These are phyloP conservation scores for Strigamia crassipes DNA, from an alignment of 2,888 invertebrate genomes.

Conservation along the genomic window DNA sequence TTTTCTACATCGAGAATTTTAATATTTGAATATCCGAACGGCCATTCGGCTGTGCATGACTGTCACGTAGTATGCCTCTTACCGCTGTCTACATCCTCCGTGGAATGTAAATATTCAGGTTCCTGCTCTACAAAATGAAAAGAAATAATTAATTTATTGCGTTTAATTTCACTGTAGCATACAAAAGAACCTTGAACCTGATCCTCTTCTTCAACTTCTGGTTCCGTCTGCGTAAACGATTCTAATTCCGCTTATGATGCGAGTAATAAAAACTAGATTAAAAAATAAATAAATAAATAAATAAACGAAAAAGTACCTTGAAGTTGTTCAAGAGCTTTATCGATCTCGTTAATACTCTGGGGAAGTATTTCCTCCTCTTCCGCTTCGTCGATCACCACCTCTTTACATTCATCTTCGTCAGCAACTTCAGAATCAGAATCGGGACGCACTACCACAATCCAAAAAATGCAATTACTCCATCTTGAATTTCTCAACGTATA, in stretches of 20 bases:
- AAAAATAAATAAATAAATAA: not conserved
- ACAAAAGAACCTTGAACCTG: not conserved
- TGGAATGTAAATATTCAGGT: too few relatives aligned
- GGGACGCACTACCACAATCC: not conserved
- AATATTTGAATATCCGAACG: too few relatives aligned
- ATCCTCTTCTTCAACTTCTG: not conserved
- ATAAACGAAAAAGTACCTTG: not conserved
- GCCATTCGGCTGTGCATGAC: too few relatives aligned
- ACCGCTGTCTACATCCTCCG: too few relatives aligned
- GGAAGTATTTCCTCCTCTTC: not conserved
- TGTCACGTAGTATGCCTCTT: too few relatives aligned
- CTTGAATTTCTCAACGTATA: not conserved
- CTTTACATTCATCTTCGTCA: not conserved
- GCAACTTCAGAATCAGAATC: not conserved
- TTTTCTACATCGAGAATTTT: too few relatives aligned
- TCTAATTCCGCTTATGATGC: not conserved
- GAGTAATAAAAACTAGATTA: not conserved
- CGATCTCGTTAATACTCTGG: not conserved
- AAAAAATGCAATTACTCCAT: not conserved
- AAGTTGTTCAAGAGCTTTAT: constrained; percentile 10
- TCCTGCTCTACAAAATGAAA: not conserved
- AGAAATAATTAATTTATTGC: not conserved
- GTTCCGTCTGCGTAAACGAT: not conserved
- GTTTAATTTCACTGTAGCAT: not conserved
- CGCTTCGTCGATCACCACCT: not conserved